Percentiles rank a stretch among this genome's conserved stretches.
These are phyloP conservation scores for Cataglyphis livida DNA, from an alignment of 2,888 invertebrate genomes.

Conservation along the genomic window DNA sequence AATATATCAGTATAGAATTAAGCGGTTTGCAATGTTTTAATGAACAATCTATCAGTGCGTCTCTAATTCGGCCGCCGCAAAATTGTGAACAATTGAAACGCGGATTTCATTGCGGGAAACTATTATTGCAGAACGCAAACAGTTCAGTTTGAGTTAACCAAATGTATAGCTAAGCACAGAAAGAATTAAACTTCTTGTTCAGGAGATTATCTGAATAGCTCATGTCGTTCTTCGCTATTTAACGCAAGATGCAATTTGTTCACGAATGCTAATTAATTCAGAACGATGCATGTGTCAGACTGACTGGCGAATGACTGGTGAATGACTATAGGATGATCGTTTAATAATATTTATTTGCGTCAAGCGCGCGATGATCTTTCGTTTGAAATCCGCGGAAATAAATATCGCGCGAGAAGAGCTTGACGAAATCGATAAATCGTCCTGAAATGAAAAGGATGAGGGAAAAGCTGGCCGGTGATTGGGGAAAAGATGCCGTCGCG, in stretches of 20 bases:
- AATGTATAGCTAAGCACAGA: neutral
- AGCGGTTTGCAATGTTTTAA: slow-evolving; percentile 46
- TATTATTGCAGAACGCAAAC: slow-evolving; percentile 32
- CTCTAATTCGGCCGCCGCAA: slow-evolving; percentile 35
- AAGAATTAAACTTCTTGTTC: slow-evolving; percentile 1
- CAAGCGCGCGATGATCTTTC: neutral
- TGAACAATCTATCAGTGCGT: slow-evolving; percentile 43
- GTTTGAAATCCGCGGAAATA: slow-evolving; percentile 67
- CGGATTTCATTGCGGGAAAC: slow-evolving; percentile 28
- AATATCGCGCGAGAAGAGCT: slow-evolving; percentile 62
- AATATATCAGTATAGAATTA: slow-evolving; percentile 43
- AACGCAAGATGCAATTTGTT: slow-evolving; percentile 4
- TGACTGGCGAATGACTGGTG: neutral
- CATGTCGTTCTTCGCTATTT: slow-evolving; percentile 29
- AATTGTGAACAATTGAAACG: slow-evolving; percentile 39
- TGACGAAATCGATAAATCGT: slow-evolving; percentile 75
- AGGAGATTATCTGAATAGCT: slow-evolving; percentile 7
- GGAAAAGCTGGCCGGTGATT: neutral
- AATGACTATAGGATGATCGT: slow-evolving; percentile 34
- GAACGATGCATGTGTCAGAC: slow-evolving; percentile 35
- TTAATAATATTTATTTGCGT: slow-evolving; percentile 46
- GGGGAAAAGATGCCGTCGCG: slow-evolving; percentile 65
- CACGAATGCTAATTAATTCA: slow-evolving; percentile 31
- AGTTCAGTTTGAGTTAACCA: slow-evolving; percentile 40
- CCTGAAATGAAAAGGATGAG: slow-evolving; percentile 40